Evolutionary conservation across 2,888 invertebrate species (phyloP).

Genomic region (Eilema sororculum): DNA sequence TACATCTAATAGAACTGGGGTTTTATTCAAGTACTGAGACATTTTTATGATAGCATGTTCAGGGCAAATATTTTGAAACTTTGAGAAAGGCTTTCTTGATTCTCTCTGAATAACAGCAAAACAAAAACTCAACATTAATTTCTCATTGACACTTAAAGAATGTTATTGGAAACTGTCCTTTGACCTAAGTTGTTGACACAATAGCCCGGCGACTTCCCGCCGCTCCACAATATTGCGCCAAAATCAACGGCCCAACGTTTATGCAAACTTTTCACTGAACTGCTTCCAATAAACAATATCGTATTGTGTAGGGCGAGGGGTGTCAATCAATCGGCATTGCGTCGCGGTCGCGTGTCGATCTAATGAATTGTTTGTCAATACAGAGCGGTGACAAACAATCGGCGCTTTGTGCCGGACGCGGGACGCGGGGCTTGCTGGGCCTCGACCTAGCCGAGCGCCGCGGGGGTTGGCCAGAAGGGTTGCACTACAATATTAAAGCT

Average conservation of each 20-base stretch:
- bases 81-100: too few species aligned
- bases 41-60: too few species aligned
- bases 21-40: too few species aligned
- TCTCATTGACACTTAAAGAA: neutral
- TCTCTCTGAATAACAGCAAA: too few species aligned
- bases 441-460: conserved; percentile 1
- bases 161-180: neutral
- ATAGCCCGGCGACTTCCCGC: conserved; percentile 7
- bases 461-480: conserved; percentile 40
- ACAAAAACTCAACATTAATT: too few species aligned
- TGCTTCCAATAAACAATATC: conserved; percentile 40
- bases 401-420: conserved; percentile 30
- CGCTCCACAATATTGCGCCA: conserved; percentile 20
- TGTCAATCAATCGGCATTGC: conserved; percentile 64
- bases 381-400: conserved; percentile 52
- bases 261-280: conserved; percentile 29
- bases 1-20: too few species aligned
- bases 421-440: conserved; percentile 15
- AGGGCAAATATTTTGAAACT: too few species aligned
- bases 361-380: conserved; percentile 72
- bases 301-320: conserved; percentile 29
- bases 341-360: conserved; percentile 70
- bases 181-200: neutral
- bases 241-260: conserved; percentile 21
- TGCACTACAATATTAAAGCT: conserved; percentile 42